A percentile compares a stretch with the other conserved stretches of the same genome.
Conservation (phyloP, 2,888 invertebrate species). For the Lysandra bellargus region DNA sequence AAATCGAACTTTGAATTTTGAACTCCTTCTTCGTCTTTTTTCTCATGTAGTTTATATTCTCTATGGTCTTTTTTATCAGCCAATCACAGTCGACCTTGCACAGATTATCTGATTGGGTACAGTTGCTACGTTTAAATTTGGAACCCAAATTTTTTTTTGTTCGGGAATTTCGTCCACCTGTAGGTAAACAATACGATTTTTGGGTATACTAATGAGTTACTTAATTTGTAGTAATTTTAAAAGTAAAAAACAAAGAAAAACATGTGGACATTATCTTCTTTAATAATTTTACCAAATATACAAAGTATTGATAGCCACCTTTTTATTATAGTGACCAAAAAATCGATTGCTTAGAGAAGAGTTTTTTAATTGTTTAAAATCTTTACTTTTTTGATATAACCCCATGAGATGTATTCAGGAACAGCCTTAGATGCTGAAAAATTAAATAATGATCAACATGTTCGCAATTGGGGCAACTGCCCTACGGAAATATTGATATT, state of each 20-base stretch:
- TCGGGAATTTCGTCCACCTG: no score
- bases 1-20: no score
- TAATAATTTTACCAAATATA: background rate
- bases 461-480: conserved; percentile 45
- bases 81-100: no score
- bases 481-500: conserved; percentile 51
- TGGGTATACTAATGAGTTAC: background rate
- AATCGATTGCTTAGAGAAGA: background rate
- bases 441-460: conserved; percentile 23
- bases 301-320: background rate
- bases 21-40: no score
- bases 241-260: background rate
- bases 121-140: no score
- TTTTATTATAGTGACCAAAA: background rate
- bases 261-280: background rate
- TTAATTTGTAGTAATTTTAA: background rate
- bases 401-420: background rate
- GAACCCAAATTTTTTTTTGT: no score
- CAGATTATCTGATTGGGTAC: no score
- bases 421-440: conserved; percentile 20
- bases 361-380: background rate
- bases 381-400: background rate
- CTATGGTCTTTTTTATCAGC: no score
- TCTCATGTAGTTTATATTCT: no score
- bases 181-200: no score